Conservation (phyloP, 2,888 invertebrate genomes). For the Hololepta plana region DNA sequence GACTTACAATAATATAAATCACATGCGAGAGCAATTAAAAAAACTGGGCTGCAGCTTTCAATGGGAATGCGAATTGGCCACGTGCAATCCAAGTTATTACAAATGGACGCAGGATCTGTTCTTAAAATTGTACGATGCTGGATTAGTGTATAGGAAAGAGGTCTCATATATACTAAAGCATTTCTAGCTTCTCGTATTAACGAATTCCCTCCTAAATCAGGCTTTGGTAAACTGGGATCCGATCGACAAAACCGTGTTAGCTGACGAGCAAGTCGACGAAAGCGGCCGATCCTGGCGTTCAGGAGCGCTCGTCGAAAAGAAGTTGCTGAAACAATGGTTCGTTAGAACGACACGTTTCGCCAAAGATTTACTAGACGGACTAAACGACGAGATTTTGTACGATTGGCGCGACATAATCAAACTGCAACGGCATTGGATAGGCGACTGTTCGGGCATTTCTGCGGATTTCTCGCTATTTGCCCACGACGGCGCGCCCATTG, state of each 20-base stretch:
- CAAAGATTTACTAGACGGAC: constrained; percentile 48
- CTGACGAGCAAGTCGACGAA: constrained; percentile 93
- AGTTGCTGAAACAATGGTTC: constrained; percentile 85
- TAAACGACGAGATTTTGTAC: constrained; percentile 43
- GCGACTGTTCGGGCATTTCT: constrained; percentile 61
- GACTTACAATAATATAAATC: constrained; percentile 69
- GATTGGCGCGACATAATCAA: constrained; percentile 77
- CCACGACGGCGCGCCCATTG: constrained; percentile 12
- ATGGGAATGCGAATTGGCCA: constrained; percentile 80
- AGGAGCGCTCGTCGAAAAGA: constrained; percentile 84
- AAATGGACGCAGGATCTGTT: constrained; percentile 95
- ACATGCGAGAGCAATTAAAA: constrained; percentile 67
- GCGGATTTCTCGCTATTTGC: constrained; percentile 50
- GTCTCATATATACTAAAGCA: constrained; percentile 24
- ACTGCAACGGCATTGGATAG: constrained; percentile 80
- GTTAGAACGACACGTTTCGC: constrained; percentile 75
- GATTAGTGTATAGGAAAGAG: constrained; percentile 73
- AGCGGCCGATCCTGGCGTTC: constrained; percentile 90
- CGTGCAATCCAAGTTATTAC: constrained; percentile 79
- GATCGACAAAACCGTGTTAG: constrained; percentile 88
- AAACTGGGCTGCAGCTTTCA: constrained; percentile 74
- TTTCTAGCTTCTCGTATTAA: constrained; percentile 1
- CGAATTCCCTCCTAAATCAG: constrained; percentile 22
- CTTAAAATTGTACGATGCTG: constrained; percentile 65
- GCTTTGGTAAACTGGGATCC: constrained; percentile 98